phyloP scores from a whole-genome alignment of 1,140 invertebrate species.

The Spodoptera frugiperda region DNA sequence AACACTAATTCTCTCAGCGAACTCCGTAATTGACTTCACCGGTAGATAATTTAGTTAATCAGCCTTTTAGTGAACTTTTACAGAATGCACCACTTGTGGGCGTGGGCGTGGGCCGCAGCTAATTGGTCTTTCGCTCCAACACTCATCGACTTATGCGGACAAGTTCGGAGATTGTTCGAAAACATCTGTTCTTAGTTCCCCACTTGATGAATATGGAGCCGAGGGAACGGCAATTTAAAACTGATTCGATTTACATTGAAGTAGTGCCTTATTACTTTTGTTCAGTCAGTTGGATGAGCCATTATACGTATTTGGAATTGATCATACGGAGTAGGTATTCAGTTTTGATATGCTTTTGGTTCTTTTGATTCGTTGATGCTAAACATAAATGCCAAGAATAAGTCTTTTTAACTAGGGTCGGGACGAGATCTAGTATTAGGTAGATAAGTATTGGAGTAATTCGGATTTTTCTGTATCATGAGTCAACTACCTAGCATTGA shows the following conservation, averaged over 20 bases:
- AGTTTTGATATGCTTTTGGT: too few species aligned
- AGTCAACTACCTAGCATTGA: too few species aligned
- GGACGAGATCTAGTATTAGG: too few species aligned
- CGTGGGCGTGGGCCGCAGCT: background rate
- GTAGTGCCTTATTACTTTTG: too few species aligned
- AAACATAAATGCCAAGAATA: too few species aligned
- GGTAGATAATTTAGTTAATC: conserved; percentile 43
- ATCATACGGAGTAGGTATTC: too few species aligned
- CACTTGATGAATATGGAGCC: background rate
- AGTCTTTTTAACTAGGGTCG: too few species aligned
- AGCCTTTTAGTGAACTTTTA: conserved; percentile 30
- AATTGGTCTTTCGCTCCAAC: conserved; percentile 11
- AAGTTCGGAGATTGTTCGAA: conserved; percentile 25
- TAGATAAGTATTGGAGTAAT: too few species aligned
- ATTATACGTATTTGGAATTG: too few species aligned
- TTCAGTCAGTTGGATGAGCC: too few species aligned
- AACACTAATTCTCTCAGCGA: conserved; percentile 19
- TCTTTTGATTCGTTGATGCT: too few species aligned
- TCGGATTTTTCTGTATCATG: too few species aligned
- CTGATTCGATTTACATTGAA: background rate
- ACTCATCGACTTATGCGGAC: conserved; percentile 24
- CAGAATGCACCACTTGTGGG: conserved; percentile 12
- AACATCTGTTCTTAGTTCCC: conserved; percentile 3
- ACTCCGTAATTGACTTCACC: conserved; percentile 34
- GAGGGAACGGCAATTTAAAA: background rate